Base-by-base conservation (phyloP, 35 echinoderm and acorn worm genomes). In the Chiridota heheva region DNA sequence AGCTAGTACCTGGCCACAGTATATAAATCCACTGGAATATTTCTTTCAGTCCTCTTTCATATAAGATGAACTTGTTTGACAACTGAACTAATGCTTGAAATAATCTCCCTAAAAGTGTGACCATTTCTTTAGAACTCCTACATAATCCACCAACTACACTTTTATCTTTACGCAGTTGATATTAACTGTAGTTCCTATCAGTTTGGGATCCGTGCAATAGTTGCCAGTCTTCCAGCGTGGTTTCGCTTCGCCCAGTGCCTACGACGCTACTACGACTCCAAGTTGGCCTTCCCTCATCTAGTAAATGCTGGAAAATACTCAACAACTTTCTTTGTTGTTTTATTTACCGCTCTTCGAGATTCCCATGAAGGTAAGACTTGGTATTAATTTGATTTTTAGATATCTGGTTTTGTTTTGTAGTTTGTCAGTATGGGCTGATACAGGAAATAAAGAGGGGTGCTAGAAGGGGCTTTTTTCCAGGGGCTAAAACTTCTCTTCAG, bases 301-400 rank as follows among this genome's bases (percentile, higher is more conserved):
- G 94, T 97, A 24, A 97, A 97, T 67, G 94, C 94, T 16, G 94
- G 94, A 31, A 97, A 97, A 87, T 97, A 97, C 74, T 97, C 94
- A 25, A 91, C 94, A 4, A 97, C 94, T 20, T 97, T 97, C 61
- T 91, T 97, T 51, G 94, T 97, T 6, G 94, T 97, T 17, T 5
- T 91, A 2, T 97, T 97, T 73, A 87, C 83, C 18, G 75, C 90
- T 2, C 34, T 92, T 5, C 76, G 46, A n/a, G 64, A 70, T 24
- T n/a, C 77, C 39, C 24, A 42, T 61, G 56, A 75, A 45, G 43
- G 71, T 75, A 75, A 46, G 71, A 42, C n/a, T n/a, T 36, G 5
- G 4, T 36, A 36, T 69, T 12, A 12, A 29, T 6, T 69, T 31
- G 18, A 32, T 69, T 69, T 5, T 20, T 26, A 61, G 5, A 69